Evolutionary conservation across 2,113 vertebrate genomes (phyloP), one percentile per base, ranked within the genome.

Genomic region (Mastomys coucha): DNA sequence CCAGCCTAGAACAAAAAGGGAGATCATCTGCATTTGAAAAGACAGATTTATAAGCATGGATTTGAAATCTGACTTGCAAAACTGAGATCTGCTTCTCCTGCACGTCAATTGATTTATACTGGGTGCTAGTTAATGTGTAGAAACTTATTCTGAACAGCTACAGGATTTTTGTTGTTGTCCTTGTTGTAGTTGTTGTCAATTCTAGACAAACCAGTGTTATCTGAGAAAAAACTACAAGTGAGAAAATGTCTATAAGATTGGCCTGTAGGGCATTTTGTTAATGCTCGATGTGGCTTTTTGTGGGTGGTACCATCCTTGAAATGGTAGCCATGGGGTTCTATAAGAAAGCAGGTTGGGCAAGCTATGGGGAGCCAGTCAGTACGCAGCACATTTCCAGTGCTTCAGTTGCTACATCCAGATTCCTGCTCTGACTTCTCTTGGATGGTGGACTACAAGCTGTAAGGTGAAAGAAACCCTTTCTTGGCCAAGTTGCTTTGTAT

Each of bases 61-160:
- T 95, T 89, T 81, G 14, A 53, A 94, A 69, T 94, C 33, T 39
- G 65, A 6, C 88, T 91, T 56, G 77, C n/a, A 53, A 53, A 85
- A 19, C 45, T 22, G 39, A 80, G 33, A 24, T 82, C 56, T 20
- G 72, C 14, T 33, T 70, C n/a, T 58, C 56, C 16, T 90, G 85
- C 33, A 70, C 12, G 81, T 89, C 45, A 14, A 51, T 24, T 0
- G 0, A 53, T 93, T 14, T 45, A 78, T n/a, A 33, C 9, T 33
- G 77, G 67, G n/a, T 56, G 49, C 39, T 65, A 36, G 7, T 96
- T 63, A 69, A 69, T 39, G 42, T 80, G 7, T 26, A 42, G 33
- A 82, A 70, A 2, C 1, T 53, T 93, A 14, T 36, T 91, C 31
- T 89, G 65, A 91, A 69, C 20, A 94, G 7, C 33, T n/a, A 67